These are phyloP conservation scores for Halocynthia roretzi DNA, from an alignment of 23 tunicate species.

Conservation along the genomic window DNA sequence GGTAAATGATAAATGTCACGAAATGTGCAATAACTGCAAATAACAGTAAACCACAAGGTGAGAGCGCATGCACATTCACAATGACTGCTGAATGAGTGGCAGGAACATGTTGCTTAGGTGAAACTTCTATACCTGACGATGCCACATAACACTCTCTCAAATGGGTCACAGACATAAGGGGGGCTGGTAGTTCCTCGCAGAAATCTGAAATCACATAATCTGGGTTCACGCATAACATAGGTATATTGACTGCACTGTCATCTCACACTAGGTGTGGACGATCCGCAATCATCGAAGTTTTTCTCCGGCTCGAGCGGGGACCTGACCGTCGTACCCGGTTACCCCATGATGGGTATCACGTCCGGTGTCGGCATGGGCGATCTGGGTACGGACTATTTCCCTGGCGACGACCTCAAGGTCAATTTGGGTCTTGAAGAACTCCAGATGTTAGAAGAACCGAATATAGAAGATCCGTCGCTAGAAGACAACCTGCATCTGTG, in stretches of 20 bases:
- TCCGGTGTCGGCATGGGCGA: conserved; percentile 27
- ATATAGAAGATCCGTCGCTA: conserved; percentile 67
- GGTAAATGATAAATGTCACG: too few species aligned
- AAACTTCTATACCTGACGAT: too few species aligned
- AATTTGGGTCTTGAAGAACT: conserved; percentile 79
- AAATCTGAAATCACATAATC: too few species aligned
- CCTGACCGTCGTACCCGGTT: conserved; percentile 3
- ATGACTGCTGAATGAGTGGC: too few species aligned
- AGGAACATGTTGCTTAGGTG: too few species aligned
- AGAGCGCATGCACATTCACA: too few species aligned
- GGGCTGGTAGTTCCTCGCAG: too few species aligned
- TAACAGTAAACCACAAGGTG: too few species aligned
- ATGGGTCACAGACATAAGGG: too few species aligned
- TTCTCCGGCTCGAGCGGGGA: conserved; percentile 9
- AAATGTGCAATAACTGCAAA: too few species aligned
- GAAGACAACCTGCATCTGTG: conserved; percentile 49
- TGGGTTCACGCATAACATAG: too few species aligned
- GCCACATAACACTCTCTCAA: too few species aligned
- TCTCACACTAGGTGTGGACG: conserved; percentile 42
- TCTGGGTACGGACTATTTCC: conserved; percentile 48
- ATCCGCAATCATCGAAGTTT: conserved; percentile 18
- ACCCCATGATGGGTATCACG: conserved; percentile 1
- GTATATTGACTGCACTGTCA: not conserved
- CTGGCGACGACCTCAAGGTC: conserved; percentile 69
- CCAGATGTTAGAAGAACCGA: conserved; percentile 71